phyloP scores from a whole-genome alignment of 2,797 vertebrate genomes.

The Myotis pilosus region DNA sequence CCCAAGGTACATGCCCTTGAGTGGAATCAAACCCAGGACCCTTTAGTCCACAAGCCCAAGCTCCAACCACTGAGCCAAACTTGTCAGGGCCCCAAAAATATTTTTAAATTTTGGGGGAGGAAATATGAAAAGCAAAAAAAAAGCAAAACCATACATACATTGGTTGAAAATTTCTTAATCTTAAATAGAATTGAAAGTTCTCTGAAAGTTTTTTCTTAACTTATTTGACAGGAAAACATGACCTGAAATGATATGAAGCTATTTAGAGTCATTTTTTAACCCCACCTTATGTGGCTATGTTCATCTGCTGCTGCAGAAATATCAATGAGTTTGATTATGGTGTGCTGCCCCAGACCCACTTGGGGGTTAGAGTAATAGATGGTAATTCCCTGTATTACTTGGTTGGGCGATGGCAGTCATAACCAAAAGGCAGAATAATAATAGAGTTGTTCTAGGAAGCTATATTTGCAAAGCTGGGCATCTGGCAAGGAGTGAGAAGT shows the following conservation, averaged over 20 bases:
- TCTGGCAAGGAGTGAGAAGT: background rate
- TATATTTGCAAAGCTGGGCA: background rate
- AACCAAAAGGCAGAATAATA: background rate
- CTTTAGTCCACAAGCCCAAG: no score
- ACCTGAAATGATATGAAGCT: background rate
- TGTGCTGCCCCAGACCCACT: background rate
- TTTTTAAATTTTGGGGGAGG: background rate
- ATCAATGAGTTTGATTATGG: background rate
- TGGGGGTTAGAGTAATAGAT: background rate
- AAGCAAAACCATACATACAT: background rate
- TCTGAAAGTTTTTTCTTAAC: constrained; percentile 1
- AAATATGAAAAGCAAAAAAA: background rate
- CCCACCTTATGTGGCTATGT: background rate
- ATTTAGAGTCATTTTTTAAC: constrained; percentile 34
- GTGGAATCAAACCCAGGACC: no score
- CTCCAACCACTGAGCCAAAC: no score
- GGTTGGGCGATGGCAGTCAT: background rate
- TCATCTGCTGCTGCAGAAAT: constrained; percentile 1
- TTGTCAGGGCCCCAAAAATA: background rate
- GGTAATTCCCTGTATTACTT: background rate
- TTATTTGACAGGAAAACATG: constrained; percentile 37
- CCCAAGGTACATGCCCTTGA: no score
- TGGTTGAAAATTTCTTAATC: background rate
- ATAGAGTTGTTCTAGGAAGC: background rate
- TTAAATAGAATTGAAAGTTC: background rate